These are phyloP conservation scores for Semicossyphus pulcher DNA, from an alignment of 2,113 vertebrate genomes.

Conservation along the genomic window DNA sequence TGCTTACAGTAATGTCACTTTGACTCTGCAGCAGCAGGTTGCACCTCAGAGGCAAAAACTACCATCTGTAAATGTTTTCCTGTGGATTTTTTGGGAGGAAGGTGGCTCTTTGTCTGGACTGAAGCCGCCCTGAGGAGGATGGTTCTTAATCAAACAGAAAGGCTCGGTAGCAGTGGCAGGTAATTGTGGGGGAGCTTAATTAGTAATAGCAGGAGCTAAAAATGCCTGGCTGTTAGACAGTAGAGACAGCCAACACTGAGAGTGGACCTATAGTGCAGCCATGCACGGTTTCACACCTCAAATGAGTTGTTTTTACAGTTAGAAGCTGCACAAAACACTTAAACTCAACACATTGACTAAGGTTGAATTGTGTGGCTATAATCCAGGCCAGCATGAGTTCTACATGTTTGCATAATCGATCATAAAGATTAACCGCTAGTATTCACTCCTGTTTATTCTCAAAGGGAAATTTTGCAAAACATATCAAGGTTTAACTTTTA, in stretches of 20 bases:
- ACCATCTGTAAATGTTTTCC: not conserved
- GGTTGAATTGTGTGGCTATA: too few relatives aligned
- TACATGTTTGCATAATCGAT: too few relatives aligned
- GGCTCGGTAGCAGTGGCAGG: not conserved
- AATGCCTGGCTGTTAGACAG: not conserved
- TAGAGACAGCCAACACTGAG: not conserved
- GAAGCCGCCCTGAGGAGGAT: not conserved
- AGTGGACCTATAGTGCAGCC: too few relatives aligned
- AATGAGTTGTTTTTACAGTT: too few relatives aligned
- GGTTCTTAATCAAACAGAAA: constrained; percentile 1
- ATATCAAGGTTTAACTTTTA: too few relatives aligned
- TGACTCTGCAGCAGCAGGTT: not conserved
- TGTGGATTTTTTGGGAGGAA: not conserved
- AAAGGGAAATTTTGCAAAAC: too few relatives aligned
- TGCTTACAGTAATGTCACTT: not conserved
- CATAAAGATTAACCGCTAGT: too few relatives aligned
- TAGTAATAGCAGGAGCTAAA: constrained; percentile 1
- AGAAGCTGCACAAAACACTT: too few relatives aligned
- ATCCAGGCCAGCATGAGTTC: too few relatives aligned
- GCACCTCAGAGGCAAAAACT: not conserved
- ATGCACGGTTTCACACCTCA: too few relatives aligned
- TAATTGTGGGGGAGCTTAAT: not conserved
- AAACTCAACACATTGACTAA: too few relatives aligned
- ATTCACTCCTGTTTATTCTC: too few relatives aligned
- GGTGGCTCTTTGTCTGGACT: not conserved